Conservation (phyloP, 1,140 invertebrate species). For the Chironomus striatipennis region DNA sequence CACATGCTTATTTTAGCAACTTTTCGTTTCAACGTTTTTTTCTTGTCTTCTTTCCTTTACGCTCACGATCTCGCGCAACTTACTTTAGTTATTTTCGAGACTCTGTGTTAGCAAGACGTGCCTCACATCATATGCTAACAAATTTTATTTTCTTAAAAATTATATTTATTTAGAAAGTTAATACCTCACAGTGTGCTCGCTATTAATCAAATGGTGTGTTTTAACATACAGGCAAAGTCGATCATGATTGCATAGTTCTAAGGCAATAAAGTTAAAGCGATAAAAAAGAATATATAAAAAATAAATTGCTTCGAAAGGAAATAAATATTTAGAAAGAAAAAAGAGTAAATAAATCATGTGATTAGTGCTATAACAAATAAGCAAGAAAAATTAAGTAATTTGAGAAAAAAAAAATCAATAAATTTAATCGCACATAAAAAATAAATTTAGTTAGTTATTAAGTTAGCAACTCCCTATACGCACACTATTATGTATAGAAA, state of each 20-base stretch:
- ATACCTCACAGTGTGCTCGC: not conserved
- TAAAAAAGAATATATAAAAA: no score
- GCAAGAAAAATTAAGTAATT: not conserved
- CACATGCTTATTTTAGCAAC: slow-evolving; percentile 13
- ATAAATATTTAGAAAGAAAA: not conserved
- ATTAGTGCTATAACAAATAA: slow-evolving; percentile 2
- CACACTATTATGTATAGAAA: not conserved
- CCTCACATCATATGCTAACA: not conserved
- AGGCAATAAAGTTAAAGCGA: no score
- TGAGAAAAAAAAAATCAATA: slow-evolving; percentile 18
- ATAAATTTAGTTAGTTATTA: not conserved
- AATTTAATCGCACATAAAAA: not conserved
- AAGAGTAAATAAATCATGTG: slow-evolving; percentile 2
- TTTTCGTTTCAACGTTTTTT: not conserved
- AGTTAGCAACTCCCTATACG: not conserved
- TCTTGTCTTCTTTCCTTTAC: not conserved
- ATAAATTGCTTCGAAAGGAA: not conserved
- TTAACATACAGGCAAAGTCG: no score
- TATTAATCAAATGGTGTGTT: not conserved
- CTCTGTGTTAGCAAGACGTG: not conserved
- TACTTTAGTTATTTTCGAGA: not conserved
- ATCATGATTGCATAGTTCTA: no score
- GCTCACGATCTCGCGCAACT: slow-evolving; percentile 5
- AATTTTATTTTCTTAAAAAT: not conserved
- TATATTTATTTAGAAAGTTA: slow-evolving; percentile 15